phyloP scores from a whole-genome alignment of 2,888 invertebrate genomes.

The Pyrgus malvae region DNA sequence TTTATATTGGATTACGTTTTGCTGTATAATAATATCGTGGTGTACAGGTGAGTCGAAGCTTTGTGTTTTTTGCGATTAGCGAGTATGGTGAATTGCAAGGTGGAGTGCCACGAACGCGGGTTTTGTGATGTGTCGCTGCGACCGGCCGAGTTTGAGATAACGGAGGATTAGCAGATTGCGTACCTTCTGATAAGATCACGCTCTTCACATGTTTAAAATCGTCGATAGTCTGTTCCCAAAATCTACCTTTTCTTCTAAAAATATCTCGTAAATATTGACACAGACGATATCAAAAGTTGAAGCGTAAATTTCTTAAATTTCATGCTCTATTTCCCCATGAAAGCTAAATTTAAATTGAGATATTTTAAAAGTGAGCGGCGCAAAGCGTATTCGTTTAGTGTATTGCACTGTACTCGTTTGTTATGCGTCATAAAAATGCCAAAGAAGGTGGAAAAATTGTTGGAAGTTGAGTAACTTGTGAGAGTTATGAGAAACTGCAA shows the following conservation, averaged over 20 bases:
- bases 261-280: conserved; percentile 26
- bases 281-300: conserved; percentile 4
- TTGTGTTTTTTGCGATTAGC: conserved; percentile 12
- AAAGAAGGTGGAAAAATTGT: conserved; percentile 20
- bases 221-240: conserved; percentile 2
- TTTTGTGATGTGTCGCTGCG: conserved; percentile 51
- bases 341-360: conserved; percentile 55
- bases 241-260: neutral
- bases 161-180: conserved; percentile 73
- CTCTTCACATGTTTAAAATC: conserved; percentile 20
- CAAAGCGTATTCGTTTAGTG: conserved; percentile 18
- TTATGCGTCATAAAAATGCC: conserved; percentile 18
- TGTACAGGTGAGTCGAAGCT: conserved; percentile 61
- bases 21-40: conserved; percentile 62
- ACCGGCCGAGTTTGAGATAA: conserved; percentile 60
- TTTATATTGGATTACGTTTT: conserved; percentile 76
- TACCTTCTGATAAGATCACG: conserved; percentile 69
- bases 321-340: conserved; percentile 60
- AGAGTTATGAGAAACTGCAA: conserved; percentile 10
- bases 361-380: conserved; percentile 57
- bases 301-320: conserved; percentile 41
- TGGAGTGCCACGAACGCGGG: conserved; percentile 60
- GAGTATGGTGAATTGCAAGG: conserved; percentile 7
- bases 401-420: conserved; percentile 19
- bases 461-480: conserved; percentile 7